Evolutionary conservation across 2,797 vertebrate species (phyloP).

Genomic region (Apogon hyalosoma): DNA sequence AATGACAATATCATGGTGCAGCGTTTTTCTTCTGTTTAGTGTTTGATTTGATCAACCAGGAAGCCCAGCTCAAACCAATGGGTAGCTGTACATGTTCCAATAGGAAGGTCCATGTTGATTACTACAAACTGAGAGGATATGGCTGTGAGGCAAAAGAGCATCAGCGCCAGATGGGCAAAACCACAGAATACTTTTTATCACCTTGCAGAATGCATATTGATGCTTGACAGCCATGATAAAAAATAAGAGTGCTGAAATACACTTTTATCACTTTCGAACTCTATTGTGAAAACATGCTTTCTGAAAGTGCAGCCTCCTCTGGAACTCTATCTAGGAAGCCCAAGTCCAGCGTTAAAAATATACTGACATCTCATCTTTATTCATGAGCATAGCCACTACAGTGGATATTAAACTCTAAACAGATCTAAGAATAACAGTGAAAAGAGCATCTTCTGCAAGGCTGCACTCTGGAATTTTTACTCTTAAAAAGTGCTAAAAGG

Average conservation of each 20-base stretch:
- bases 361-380: conserved; percentile 61
- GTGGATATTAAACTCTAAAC: conserved; percentile 46
- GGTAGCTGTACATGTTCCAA: conserved; percentile 47
- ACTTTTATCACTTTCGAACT: conserved; percentile 73
- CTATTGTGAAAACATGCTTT: conserved; percentile 56
- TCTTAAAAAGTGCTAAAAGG: conserved; percentile 51
- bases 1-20: conserved; percentile 34
- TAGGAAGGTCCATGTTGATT: conserved; percentile 23
- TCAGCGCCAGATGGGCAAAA: conserved; percentile 25
- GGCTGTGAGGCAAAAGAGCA: conserved; percentile 15
- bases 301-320: conserved; percentile 33
- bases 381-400: conserved; percentile 58
- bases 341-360: conserved; percentile 28
- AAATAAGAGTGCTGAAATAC: conserved; percentile 57
- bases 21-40: conserved; percentile 11
- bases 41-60: conserved; percentile 44
- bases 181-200: conserved; percentile 14
- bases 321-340: conserved; percentile 41
- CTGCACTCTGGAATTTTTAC: conserved; percentile 11
- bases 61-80: conserved; percentile 29
- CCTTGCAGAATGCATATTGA: conserved; percentile 29
- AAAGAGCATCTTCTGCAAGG: conserved; percentile 12
- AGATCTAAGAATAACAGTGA: conserved; percentile 39
- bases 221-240: conserved; percentile 71
- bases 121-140: conserved; percentile 37